Base-by-base conservation (phyloP, 37 sponge, comb jelly and placozoan species). In the Ianthella basta region DNA sequence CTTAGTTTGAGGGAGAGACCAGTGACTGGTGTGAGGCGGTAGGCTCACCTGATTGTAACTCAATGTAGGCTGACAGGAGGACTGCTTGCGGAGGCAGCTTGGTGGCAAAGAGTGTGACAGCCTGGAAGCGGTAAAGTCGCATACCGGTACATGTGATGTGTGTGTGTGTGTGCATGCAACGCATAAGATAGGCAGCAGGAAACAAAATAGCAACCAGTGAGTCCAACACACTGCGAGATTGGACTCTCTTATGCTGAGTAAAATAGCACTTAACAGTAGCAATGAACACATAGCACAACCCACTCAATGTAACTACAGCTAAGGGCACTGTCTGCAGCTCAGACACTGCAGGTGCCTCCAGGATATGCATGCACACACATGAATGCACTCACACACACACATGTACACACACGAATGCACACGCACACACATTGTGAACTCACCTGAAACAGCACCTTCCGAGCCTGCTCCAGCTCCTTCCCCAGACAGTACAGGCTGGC, bases 41-140 rank as follows among this genome's bases (percentile, higher is more conserved):
- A 44, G 50, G 50, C 50, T 44, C 63, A 80, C 96, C 97, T 61
- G 89, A 80, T 85, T 85, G 91, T 19, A 98, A 85, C 55, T 98
- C 98, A 44, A 98, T 89, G 72, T 92, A 98, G 16, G 91, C 95
- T 65, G 97, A 88, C 6, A 98, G 73, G 27, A 96, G 89, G 39
- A 94, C 85, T 29, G 92, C 91, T 80, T 94, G 86, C 0, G 91
- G 87, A 19, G 88, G 91, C 30, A 87, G 69, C 16, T 81, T 86
- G 10, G 56, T 65, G 1, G 63, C 77, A 25, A 82, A 83, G 60
- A 91, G 78, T 6, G 70, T 23, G 15, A 82, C 60, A 30, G 87
- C 75, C 87, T 90, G 77, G 54, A 41, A 6, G 25, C 15, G 13
- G n/a, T n/a, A 44, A 44, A 44, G 50, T 44, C 8, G 50, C 8